phyloP scores from a whole-genome alignment of 2,888 invertebrate species.

The Polydesmus complanatus region DNA sequence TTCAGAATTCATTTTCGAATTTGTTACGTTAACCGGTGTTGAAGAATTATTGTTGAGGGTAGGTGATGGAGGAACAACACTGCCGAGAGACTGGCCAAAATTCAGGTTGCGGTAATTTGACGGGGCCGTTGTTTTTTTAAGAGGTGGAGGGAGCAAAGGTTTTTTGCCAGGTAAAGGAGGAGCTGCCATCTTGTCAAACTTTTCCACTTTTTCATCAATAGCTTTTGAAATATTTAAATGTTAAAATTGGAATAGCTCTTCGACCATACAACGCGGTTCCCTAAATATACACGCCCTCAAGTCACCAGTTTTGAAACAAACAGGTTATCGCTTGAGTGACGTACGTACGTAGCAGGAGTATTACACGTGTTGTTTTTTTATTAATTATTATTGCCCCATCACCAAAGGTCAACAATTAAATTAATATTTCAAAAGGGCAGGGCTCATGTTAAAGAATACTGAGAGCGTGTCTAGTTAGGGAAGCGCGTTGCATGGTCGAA shows the following conservation, averaged over 20 bases:
- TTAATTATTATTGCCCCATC: too few species aligned
- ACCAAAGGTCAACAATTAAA: too few species aligned
- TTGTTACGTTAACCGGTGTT: neutral
- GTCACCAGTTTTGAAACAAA: too few species aligned
- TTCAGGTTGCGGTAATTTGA: slow-evolving; percentile 19
- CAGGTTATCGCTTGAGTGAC: too few species aligned
- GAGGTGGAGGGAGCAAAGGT: slow-evolving; percentile 28
- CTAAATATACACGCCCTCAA: too few species aligned
- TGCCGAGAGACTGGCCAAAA: slow-evolving; percentile 8
- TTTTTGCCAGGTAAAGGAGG: slow-evolving; percentile 23
- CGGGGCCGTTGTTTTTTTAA: slow-evolving; percentile 26
- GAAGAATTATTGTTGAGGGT: slow-evolving; percentile 1
- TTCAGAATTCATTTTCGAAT: slow-evolving; percentile 3
- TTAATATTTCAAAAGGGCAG: neutral
- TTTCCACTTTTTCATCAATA: slow-evolving; percentile 5
- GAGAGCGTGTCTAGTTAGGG: too few species aligned
- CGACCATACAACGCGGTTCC: too few species aligned
- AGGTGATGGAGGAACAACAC: slow-evolving; percentile 21
- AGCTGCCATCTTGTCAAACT: slow-evolving; percentile 18
- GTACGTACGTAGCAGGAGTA: too few species aligned
- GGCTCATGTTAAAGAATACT: neutral
- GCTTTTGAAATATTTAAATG: neutral
- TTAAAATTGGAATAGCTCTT: neutral
- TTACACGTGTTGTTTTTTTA: too few species aligned
- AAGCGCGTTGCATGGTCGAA: neutral